Evolutionary conservation across 2,888 invertebrate genomes (phyloP).

Genomic region (Orgyia antiqua): DNA sequence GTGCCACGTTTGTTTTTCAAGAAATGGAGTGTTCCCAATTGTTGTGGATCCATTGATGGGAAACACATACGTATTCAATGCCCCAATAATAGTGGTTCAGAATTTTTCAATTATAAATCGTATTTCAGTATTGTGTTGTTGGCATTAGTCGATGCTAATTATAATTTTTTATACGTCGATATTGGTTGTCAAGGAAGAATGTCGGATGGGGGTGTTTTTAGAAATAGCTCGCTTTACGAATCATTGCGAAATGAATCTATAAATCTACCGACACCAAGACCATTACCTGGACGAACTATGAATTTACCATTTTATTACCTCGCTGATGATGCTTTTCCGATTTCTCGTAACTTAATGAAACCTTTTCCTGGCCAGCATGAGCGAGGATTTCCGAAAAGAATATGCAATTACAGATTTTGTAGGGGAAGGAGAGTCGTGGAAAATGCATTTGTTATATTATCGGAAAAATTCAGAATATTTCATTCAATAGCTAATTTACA

Average conservation of each 20-base stretch:
- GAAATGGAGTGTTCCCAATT: too few species aligned
- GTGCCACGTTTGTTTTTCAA: too few species aligned
- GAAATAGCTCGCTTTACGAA: constrained; percentile 5
- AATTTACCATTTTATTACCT: constrained; percentile 8
- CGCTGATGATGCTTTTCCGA: constrained; percentile 11
- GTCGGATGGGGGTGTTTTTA: too few species aligned
- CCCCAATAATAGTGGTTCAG: too few species aligned
- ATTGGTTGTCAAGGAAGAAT: constrained; percentile 5
- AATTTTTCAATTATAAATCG: too few species aligned
- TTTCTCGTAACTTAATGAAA: constrained; percentile 11
- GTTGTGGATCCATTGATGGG: too few species aligned
- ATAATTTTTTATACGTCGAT: too few species aligned
- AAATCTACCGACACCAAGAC: constrained; percentile 9
- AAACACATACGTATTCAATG: too few species aligned
- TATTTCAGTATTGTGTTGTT: too few species aligned
- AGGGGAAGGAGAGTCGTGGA: too few species aligned
- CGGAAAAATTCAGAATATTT: constrained; percentile 15
- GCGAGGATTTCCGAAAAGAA: constrained; percentile 11
- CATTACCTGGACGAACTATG: constrained; percentile 8
- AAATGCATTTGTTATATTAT: constrained; percentile 11
- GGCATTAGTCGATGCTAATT: too few species aligned
- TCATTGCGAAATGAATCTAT: constrained; percentile 11
- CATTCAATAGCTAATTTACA: constrained; percentile 9
- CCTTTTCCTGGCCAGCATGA: constrained; percentile 12
- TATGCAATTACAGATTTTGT: constrained; percentile 12